A percentile compares a stretch with the other conserved stretches of the same genome.
Evolutionary conservation across 2,888 invertebrate species (phyloP).

Genomic region (Ecliptopera silaceata): DNA sequence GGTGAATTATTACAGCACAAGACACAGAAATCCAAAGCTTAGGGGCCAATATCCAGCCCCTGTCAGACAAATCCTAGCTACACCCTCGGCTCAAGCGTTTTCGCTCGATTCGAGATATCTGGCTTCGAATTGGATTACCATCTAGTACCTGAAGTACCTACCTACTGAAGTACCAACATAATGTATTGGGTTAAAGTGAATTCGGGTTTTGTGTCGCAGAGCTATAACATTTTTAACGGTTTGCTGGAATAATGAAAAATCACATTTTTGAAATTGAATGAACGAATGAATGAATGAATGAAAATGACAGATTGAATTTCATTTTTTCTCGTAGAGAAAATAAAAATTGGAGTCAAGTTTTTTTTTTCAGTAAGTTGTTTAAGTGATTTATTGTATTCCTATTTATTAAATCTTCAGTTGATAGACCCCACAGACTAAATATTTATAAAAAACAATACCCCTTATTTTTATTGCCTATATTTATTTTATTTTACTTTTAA

Average conservation of each 20-base stretch:
- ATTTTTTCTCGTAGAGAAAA: slow-evolving; percentile 1
- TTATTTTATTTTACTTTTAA: too few relatives aligned
- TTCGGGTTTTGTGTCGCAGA: slow-evolving; percentile 12
- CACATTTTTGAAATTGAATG: slow-evolving; percentile 7
- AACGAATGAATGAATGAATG: too few relatives aligned
- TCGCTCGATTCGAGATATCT: slow-evolving; percentile 25
- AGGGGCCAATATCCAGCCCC: slow-evolving; percentile 1
- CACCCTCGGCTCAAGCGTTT: slow-evolving; percentile 11
- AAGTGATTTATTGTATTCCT: too few relatives aligned
- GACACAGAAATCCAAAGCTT: neutral
- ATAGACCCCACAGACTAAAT: too few relatives aligned
- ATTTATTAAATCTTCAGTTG: too few relatives aligned
- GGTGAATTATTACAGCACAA: too few relatives aligned
- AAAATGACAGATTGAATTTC: too few relatives aligned
- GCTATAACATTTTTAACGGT: slow-evolving; percentile 18
- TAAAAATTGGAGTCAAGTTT: slow-evolving; percentile 12
- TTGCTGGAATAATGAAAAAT: slow-evolving; percentile 5
- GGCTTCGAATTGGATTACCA: slow-evolving; percentile 28
- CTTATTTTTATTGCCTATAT: too few relatives aligned
- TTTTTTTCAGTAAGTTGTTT: too few relatives aligned
- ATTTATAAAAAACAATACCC: too few relatives aligned
- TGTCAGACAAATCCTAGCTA: slow-evolving; percentile 5
- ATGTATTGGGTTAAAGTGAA: slow-evolving; percentile 20
- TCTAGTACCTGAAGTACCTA: slow-evolving; percentile 15
- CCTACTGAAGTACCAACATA: slow-evolving; percentile 13